Base-by-base conservation (phyloP, 2,888 invertebrate genomes). In the Gymnocheta viridis region DNA sequence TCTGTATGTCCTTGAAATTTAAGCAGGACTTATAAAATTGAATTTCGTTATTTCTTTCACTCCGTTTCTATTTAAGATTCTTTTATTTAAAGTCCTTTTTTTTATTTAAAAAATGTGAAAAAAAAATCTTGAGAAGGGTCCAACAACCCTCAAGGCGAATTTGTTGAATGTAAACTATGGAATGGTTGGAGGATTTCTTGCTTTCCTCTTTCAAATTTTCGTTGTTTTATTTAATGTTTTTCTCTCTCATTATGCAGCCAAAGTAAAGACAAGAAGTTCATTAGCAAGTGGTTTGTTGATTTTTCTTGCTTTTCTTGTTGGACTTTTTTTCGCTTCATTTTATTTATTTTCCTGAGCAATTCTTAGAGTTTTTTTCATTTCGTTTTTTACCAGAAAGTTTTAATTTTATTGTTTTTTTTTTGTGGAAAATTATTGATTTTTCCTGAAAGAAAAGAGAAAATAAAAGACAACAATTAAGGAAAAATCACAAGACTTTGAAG, bases 221-320 rank as follows among this genome's bases (percentile, higher is more conserved):
- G 12, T 67, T 49, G 58, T 49, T 35, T 69, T 64, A 54, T 69
- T 56, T 66, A 54, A 64, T 60, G 44, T 62, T 72, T 54, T 51
- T 32, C 41, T 62, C 27, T 32, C 56, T 79, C 79, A 79, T 79
- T 79, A 79, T 70, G 62, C 12, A 35, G n/a, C 58, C 19, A 32
- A 64, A 70, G 54, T 67, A 70, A 62, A 78, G 78, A 54, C 64
- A 79, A 72, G 79, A 56, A 79, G 79, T 79, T 79, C 79, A 79
- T 79, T 79, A 79, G 72, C 79, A 72, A 79, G 72, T 72, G 54
- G 54, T 72, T 72, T 72, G 79, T 79, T 72, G 79, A 64, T 72
- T 76, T 66, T 66, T 56, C 74, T 66, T 66, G 44, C 44, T 76
- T 66, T 76, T 66, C 24, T 66, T 24, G 9, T 44, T 51, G 22